Conservation (phyloP, 2,797 vertebrate species). For the Ceryle rudis region DNA sequence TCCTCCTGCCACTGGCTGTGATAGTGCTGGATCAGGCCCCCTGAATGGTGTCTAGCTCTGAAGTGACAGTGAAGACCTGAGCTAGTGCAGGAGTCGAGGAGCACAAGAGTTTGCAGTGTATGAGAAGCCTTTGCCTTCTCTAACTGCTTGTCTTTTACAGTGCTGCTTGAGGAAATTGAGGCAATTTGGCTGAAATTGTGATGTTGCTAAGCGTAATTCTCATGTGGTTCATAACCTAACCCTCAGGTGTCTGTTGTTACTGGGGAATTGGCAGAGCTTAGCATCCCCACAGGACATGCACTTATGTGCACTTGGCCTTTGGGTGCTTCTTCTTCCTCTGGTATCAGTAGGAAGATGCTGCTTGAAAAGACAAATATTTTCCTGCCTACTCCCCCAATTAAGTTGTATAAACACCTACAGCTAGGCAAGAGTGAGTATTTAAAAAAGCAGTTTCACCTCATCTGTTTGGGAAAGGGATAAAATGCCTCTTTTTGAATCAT, state of each 20-base stretch:
- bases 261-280: not conserved
- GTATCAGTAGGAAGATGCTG: not conserved
- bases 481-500: not conserved
- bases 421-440: not conserved
- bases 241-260: not conserved
- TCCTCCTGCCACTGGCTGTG: not conserved
- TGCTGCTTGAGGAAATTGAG: not conserved
- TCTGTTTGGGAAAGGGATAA: not conserved
- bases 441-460: not conserved
- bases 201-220: not conserved
- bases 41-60: not conserved
- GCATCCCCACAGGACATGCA: fast-evolving
- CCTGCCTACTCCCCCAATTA: not conserved
- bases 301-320: fast-evolving
- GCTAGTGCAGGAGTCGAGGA: too few species aligned
- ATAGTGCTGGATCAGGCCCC: not conserved
- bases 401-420: not conserved
- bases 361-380: not conserved
- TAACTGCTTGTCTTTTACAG: not conserved
- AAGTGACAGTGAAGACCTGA: not conserved
- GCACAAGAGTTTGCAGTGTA: fast-evolving
- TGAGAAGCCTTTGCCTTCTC: not conserved
- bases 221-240: fast-evolving
- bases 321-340: not conserved
- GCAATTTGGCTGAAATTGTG: not conserved